phyloP scores from a whole-genome alignment of 2,888 invertebrate species.

The Nomada fucata region DNA sequence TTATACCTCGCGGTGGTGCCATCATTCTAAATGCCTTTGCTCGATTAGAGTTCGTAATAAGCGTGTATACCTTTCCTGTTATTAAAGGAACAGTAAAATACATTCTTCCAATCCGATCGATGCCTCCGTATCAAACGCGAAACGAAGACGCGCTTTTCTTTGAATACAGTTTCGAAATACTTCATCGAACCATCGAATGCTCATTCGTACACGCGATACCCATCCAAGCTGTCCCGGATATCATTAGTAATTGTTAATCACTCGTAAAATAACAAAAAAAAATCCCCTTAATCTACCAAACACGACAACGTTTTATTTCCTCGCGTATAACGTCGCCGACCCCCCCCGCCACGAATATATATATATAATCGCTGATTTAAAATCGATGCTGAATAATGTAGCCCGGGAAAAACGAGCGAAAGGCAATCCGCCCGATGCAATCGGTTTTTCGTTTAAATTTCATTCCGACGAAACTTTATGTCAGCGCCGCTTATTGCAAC shows the following conservation, averaged over 20 bases:
- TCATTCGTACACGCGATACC: too few species aligned
- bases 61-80: constrained; percentile 5
- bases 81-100: constrained; percentile 8
- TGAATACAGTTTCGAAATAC: too few species aligned
- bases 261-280: neutral
- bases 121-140: too few species aligned
- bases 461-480: constrained; percentile 54
- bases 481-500: constrained; percentile 55
- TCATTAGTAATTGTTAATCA: neutral
- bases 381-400: constrained; percentile 49
- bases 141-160: too few species aligned
- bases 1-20: constrained; percentile 36
- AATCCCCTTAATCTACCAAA: neutral
- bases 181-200: too few species aligned
- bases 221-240: too few species aligned
- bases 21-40: constrained; percentile 6
- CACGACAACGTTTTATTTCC: constrained; percentile 11
- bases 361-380: constrained; percentile 22
- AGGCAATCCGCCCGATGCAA: constrained; percentile 39
- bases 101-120: too few species aligned
- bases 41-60: constrained; percentile 14
- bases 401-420: constrained; percentile 26
- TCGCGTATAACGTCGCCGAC: neutral
- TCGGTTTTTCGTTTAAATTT: constrained; percentile 56
- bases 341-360: constrained; percentile 3